Percentiles rank a stretch among this genome's conserved stretches.
phyloP scores from a whole-genome alignment of 2,113 vertebrate species.

The Eptesicus fuscus region DNA sequence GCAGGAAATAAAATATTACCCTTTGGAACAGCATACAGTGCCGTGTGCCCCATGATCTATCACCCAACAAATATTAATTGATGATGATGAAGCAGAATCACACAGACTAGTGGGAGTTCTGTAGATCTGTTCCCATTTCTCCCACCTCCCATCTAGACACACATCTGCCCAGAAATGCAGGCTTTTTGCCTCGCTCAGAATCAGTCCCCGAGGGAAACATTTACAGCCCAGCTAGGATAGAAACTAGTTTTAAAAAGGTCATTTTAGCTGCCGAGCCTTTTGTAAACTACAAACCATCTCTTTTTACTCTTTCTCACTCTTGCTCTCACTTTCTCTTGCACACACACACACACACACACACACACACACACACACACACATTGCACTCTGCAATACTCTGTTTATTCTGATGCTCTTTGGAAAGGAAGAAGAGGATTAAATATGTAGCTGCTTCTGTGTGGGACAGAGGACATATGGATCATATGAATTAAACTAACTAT shows the following conservation, averaged over 20 bases:
- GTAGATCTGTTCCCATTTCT: conserved; percentile 22
- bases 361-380: not conserved
- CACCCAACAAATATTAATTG: conserved; percentile 64
- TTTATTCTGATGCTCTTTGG: not conserved
- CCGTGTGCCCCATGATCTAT: conserved; percentile 37
- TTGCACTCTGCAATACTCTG: not conserved
- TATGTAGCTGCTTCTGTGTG: not conserved
- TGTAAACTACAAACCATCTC: not conserved
- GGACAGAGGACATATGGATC: not conserved
- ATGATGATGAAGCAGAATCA: conserved; percentile 63
- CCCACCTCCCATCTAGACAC: conserved; percentile 59
- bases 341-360: too few species aligned
- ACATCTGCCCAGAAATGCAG: conserved; percentile 55
- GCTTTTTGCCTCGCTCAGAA: not conserved
- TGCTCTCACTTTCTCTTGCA: not conserved
- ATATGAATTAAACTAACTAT: conserved; percentile 20
- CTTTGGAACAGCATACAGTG: not conserved
- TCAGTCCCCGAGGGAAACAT: not conserved
- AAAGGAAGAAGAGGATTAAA: not conserved
- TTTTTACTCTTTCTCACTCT: not conserved
- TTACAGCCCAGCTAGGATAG: conserved; percentile 11
- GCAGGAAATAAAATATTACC: conserved; percentile 65
- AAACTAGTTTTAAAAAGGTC: conserved; percentile 18
- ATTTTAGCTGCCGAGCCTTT: conserved; percentile 15
- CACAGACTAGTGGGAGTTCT: conserved; percentile 25